Base-by-base conservation (phyloP, 2,797 vertebrate genomes). In the Danio jaintianensis region DNA sequence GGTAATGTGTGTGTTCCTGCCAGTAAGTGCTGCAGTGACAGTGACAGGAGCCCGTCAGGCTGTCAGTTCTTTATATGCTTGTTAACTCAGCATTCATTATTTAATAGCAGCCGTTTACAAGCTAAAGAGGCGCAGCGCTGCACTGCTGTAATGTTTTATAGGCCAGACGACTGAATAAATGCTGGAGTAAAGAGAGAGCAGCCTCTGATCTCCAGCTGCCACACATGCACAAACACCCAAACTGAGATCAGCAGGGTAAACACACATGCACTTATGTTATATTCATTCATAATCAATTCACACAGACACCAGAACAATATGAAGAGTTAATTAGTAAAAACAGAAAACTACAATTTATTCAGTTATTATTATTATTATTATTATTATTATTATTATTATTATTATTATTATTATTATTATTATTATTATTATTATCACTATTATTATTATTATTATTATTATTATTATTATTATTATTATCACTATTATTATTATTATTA, bases 51-150 rank as follows among this genome's bases (percentile, higher is more conserved):
- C 40, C 66, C 43, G 69, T 53, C 52, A 64, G 43, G 7, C 68
- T 61, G 67, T 74, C 63, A 9, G 18, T 15, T n/a, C n/a, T 83
- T 85, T 79, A 85, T 83, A 72, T 55, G 36, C 81, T 79, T 74
- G 45, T 83, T 74, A 79, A 83, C 77, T 75, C 47, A 48, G 8
- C 8, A 10, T 67, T 81, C 59, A 43, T 72, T 62, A 82, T 77
- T 80, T 72, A 52, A 78, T 66, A 36, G 50, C 75, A 62, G 12
- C 0, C 36, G 48, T 84, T 81, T 84, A 84, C 75, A 75, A 75
- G 80, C 75, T 63, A 43, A 76, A 84, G 78, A 68, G 61, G 47
- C 40, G 18, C 8, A 66, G 66, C 20, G 29, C n/a, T 45, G 76
- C 68, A 8, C 5, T 6, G 18, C 75, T 55, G 52, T 67, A 56